These are phyloP conservation scores for Gryllus longicercus DNA, from an alignment of 2,888 invertebrate genomes.

Conservation along the genomic window DNA sequence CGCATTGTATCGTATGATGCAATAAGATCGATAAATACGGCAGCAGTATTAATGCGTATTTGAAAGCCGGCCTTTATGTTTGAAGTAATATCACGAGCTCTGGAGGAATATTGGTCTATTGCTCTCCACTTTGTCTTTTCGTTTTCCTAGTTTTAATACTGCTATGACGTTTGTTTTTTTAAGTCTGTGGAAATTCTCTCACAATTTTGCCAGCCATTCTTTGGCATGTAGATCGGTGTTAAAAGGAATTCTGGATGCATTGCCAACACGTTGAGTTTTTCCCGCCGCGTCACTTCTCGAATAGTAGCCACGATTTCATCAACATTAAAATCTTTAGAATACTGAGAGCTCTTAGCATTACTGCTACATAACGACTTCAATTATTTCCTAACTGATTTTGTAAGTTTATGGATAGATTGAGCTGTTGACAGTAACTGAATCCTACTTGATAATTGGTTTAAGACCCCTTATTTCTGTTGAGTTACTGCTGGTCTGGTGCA, in stretches of 20 bases:
- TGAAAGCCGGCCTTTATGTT: not conserved
- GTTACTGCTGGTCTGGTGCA: not conserved
- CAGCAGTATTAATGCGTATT: not conserved
- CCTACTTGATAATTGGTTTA: not conserved
- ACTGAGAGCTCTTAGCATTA: not conserved
- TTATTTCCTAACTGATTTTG: not conserved
- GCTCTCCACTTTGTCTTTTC: not conserved
- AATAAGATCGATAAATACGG: not conserved
- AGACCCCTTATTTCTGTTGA: not conserved
- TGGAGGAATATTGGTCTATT: not conserved
- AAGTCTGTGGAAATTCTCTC: not conserved
- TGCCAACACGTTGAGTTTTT: not conserved
- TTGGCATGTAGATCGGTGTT: not conserved
- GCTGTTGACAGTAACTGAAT: not conserved
- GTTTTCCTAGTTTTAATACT: not conserved
- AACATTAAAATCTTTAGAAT: not conserved
- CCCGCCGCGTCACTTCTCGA: not conserved
- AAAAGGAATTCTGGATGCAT: not conserved
- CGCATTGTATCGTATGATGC: not conserved
- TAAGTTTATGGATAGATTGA: not conserved
- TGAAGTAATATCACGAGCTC: not conserved
- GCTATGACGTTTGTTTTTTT: not conserved
- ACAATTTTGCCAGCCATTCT: not conserved
- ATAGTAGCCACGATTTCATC: not conserved
- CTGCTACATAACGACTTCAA: not conserved